Conservation (phyloP, 64 coral and sea anemone genomes). For the Pocillopora verrucosa region DNA sequence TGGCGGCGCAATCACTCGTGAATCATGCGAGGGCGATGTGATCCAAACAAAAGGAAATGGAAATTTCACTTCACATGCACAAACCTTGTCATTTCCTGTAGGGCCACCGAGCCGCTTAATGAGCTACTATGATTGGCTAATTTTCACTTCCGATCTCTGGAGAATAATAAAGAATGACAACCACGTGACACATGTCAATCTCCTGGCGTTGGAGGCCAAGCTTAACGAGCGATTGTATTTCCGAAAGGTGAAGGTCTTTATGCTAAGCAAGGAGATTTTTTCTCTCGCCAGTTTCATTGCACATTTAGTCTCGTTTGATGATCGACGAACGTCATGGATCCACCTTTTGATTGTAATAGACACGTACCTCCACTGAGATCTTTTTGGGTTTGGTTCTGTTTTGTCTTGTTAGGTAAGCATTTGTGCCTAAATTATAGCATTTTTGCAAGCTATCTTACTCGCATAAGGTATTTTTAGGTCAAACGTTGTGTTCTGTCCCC, state of each 20-base stretch:
- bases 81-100: constrained; percentile 20
- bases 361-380: background rate
- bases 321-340: constrained; percentile 18
- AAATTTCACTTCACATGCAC: background rate
- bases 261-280: background rate
- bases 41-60: background rate
- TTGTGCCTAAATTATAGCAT: constrained; percentile 23
- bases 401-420: constrained; percentile 68
- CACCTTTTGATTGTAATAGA: background rate
- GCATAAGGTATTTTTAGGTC: background rate
- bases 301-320: constrained; percentile 3
- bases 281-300: background rate
- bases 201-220: constrained; percentile 9
- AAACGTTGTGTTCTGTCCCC: background rate
- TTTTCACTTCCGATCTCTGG: constrained; percentile 2
- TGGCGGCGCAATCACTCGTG: background rate
- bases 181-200: constrained; percentile 52
- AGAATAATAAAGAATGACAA: constrained; percentile 59
- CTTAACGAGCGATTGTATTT: background rate
- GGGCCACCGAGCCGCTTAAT: background rate
- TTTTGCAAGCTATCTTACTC: background rate
- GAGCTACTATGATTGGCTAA: constrained; percentile 32
- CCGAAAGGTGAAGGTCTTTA: background rate
- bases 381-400: constrained; percentile 52
- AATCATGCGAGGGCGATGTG: constrained; percentile 32